Base-by-base conservation (phyloP, 2,888 invertebrate species). In the Sycophila texana region DNA sequence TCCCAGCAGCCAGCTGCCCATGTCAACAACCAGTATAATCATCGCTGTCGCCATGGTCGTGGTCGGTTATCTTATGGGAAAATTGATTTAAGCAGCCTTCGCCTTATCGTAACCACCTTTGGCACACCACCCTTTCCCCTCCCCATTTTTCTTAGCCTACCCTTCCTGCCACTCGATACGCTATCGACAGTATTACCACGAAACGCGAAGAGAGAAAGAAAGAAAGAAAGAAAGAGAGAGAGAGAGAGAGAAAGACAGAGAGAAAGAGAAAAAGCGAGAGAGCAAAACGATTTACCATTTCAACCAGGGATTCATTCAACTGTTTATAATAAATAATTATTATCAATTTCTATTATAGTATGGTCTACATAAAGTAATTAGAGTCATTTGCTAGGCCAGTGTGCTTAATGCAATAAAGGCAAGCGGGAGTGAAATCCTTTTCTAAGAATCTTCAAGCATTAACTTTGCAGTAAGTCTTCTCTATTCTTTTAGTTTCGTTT, bases 41-140 rank as follows among this genome's bases (percentile, higher is more conserved):
- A 85, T 89, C 74, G 88, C 87, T 77, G 81, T 90, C 72, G 85
- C 85, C 70, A 89, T 90, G 87, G 86, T 86, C 81, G 83, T 90
- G 84, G 82, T 90, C 73, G 90, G 90, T 82, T 90, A 88, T 85
- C 81, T 90, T 74, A 81, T 90, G 85, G 90, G 89, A 82, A 90
- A 89, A 88, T 81, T 90, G 83, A 88, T 90, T 86, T 90, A 88
- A 90, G 86, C 85, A 86, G 84, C 84, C 83, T 85, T 84, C 83
- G 83, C 83, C 83, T 84, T 84, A 84, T 82, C 84, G 84, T 84
- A 85, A 83, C 84, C 84, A 83, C 83, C 83, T 85, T 86, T 86
- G 85, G 86, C 84, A 86, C 85, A 85, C 85, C 84, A 82, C 84
- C 84, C 83, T 84, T 85, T 84, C 85, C 84, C 85, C 86, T 84